Evolutionary conservation across 2,888 invertebrate genomes (phyloP).

Genomic region (Spisula subtruncata): DNA sequence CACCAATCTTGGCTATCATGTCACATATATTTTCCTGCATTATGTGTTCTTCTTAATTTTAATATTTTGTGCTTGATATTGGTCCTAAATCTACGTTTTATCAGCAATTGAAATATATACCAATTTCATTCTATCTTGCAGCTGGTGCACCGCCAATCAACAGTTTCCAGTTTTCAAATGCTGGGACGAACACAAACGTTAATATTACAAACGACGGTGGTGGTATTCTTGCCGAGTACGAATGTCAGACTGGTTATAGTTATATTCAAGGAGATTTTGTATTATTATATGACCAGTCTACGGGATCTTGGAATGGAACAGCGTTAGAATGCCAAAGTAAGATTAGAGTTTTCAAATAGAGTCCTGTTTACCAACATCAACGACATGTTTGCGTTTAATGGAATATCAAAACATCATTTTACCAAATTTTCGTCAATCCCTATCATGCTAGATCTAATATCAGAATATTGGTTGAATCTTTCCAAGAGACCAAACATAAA

Average conservation of each 20-base stretch:
- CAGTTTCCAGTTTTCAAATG: not conserved
- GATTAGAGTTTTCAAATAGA: not conserved
- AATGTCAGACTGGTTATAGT: constrained; percentile 22
- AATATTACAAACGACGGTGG: not conserved
- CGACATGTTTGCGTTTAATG: not conserved
- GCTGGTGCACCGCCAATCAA: not conserved
- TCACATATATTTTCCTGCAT: no score
- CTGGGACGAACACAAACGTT: not conserved
- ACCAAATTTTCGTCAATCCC: not conserved
- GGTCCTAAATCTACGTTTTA: no score
- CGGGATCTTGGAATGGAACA: not conserved
- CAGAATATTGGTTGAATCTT: no score
- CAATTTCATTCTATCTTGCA: not conserved
- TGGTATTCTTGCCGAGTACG: not conserved
- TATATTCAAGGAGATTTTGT: constrained; percentile 8
- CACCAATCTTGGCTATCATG: no score
- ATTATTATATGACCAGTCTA: constrained; percentile 1
- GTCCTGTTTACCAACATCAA: no score
- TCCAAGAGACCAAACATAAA: no score
- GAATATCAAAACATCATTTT: not conserved
- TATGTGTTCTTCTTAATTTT: no score
- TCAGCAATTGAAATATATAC: no score
- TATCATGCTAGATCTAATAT: no score
- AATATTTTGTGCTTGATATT: no score
- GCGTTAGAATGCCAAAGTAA: constrained; percentile 22